phyloP scores from a whole-genome alignment of 2,797 vertebrate genomes.

The Botia almorhae region DNA sequence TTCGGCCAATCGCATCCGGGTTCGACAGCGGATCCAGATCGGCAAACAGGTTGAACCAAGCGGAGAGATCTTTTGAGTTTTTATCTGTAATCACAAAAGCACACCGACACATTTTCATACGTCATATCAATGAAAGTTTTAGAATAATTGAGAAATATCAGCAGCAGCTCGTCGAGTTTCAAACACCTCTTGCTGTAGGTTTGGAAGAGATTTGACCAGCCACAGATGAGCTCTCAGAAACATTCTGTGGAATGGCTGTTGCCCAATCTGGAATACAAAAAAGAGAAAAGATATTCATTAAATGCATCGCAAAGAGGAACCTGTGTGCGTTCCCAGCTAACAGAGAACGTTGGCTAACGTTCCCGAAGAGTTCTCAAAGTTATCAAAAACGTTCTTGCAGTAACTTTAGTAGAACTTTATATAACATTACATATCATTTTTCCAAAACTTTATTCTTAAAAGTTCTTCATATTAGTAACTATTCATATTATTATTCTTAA shows the following conservation, averaged over 20 bases:
- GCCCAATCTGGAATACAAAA: slow-evolving; percentile 80
- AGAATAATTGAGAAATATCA: not conserved
- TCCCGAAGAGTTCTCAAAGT: too few species aligned
- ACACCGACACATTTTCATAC: not conserved
- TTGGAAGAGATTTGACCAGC: slow-evolving; percentile 71
- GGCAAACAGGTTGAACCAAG: slow-evolving; percentile 90
- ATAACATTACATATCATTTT: too few species aligned
- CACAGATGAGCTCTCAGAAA: slow-evolving; percentile 72
- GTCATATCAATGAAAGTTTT: not conserved
- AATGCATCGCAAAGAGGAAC: not conserved
- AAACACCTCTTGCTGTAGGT: slow-evolving; percentile 77
- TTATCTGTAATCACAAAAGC: slow-evolving; percentile 73
- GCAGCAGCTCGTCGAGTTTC: not conserved
- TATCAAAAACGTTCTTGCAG: too few species aligned
- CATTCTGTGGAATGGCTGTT: slow-evolving; percentile 65
- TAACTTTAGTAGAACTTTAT: too few species aligned
- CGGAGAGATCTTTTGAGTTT: slow-evolving; percentile 80
- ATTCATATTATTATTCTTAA: too few species aligned
- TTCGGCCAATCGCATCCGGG: slow-evolving; percentile 88
- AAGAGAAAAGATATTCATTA: not conserved
- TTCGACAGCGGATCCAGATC: slow-evolving; percentile 89
- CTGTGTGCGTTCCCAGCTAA: not conserved
- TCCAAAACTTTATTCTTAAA: too few species aligned
- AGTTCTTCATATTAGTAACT: too few species aligned
- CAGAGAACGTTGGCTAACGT: too few species aligned